Evolutionary conservation across 2,797 vertebrate genomes (phyloP), one percentile per base, ranked within the genome.

Genomic region (Kryptopterus vitreolus): DNA sequence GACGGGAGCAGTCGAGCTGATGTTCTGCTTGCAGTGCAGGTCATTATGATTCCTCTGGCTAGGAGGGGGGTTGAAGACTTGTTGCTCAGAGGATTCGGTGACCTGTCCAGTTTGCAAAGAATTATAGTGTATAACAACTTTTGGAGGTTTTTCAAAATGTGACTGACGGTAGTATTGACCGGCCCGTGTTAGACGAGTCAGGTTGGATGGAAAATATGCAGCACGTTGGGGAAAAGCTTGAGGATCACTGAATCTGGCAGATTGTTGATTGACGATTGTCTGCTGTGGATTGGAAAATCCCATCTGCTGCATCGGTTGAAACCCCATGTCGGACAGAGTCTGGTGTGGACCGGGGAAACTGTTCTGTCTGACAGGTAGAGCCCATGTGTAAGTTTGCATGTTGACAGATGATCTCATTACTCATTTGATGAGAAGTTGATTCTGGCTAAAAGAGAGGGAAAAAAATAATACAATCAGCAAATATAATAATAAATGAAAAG

Each of bases 281-380:
- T 79, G 76, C 29, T 72, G 72, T 20, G 18, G 22, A 24, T 2
- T 26, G 33, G 24, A 57, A 81, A 46, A 65, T 74, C 29, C 46
- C 38, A 8, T 24, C 35, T 75, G 50, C 0, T 5, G 1, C 22
- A 68, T 4, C 18, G 43, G 20, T 22, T 18, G n/a, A 15, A 4
- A 29, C 31, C 26, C 80, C 4, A 52, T 26, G 2, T 2, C 50
- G 59, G 6, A 59, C 2, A 26, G 13, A 48, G 13, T 9, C 58
- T 82, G 75, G 6, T 46, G 48, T 15, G 20, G 9, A 33, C 5
- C 4, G 53, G 7, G 15, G 22, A 50, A 53, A 69, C 33, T 33
- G 46, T 57, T 52, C 15, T 73, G 22, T 7, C 6, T 57, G 55
- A 35, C 43, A n/a, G 55, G 12, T 15, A 57, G 24, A 48, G 35